Base-by-base conservation (phyloP, 1,140 invertebrate species). In the Branchinecta lynchi region DNA sequence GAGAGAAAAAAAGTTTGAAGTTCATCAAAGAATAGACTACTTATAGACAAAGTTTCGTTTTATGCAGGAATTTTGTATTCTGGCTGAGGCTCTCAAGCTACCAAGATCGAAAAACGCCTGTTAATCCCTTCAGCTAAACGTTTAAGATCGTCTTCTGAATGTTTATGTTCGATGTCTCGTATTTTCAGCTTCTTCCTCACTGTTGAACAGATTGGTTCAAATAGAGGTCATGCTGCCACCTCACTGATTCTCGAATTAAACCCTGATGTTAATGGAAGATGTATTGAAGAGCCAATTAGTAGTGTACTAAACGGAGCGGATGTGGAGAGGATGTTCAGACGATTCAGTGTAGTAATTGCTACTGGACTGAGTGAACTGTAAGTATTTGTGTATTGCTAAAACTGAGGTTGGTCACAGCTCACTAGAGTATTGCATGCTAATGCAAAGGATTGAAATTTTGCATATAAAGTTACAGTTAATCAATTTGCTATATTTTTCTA, bases 201-300 rank as follows among this genome's bases (percentile, higher is more conserved):
- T 77, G 76, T 82, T 71, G 86, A 88, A 12, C 87, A 83, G 74
- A 78, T 91, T 74, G 91, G 91, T 0, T 84, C 88, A 77, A 88
- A 89, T 20, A 84, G 93, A 79, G 94, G 91, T 0, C 84, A 91
- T 74, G 85, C 89, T 70, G 86, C 90, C 6, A 87, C 89, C 66
- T 85, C 90, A 72, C 81, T 92, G 65, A 79, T 98, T 44, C 79
- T 91, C 71, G 94, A 98, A 80, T 79, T 98, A 68, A 98, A 98
- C 84, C 84, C 88, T 21, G 93, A 96, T 79, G 94, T 96, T 0
- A 84, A 86, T 75, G 93, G 94, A 7, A 89, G 95, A 79, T 93
- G 88, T 76, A 87, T 97, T 8, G 90, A 94, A 76, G 93, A 97
- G 81, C 85, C 85, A 74, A 81, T 87, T 12, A 60, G 12, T 15